Base-by-base conservation (phyloP, 1,140 invertebrate genomes). In the Holotrichia oblita region DNA sequence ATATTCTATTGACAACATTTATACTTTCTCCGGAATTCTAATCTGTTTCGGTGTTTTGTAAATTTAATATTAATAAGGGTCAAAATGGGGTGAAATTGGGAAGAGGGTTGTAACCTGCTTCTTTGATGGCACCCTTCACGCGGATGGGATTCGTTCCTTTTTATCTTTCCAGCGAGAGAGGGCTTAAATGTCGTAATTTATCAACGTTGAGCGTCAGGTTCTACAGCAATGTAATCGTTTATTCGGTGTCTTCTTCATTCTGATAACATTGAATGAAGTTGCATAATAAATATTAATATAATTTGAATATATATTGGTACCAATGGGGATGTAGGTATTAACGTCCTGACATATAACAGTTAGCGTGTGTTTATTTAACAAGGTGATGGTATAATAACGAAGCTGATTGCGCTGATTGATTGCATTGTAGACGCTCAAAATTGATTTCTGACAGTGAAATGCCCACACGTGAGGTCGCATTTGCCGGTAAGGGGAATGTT, bases 1-100 rank as follows among this genome's bases (percentile, higher is more conserved):
- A 86, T 85, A 86, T 74, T 85, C 85, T 85, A 86, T 86, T 86
- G 85, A 86, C 85, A 85, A 82, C 83, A 82, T 83, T 83, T 85
- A 82, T 81, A 34, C 61, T 34, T 27, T 69, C 61, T 27, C 22
- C 61, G 22, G 61, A 27, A 69, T 69, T 69, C 61, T 69, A 69
- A 69, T 69, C 27, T 69, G 61, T 69, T 69, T 27, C 61, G 20
- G 61, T 69, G 61, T 27, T 69, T 69, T 69, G 61, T 69, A 69
- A 69, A 69, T 69, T 69, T 69, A 69, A 69, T 69, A 69, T 69
- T 69, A 69, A 69, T 69, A 69, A 69, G 61, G 61, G 61, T 69
- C 61, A 69, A 69, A 69, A 69, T 17, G 27, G 22, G 17, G 22
- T 7, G 22, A 69, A 34, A 34, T 34, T 34, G 27, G 27, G 4